Conservation (phyloP, 2,888 invertebrate genomes). For the Hyalella azteca region DNA sequence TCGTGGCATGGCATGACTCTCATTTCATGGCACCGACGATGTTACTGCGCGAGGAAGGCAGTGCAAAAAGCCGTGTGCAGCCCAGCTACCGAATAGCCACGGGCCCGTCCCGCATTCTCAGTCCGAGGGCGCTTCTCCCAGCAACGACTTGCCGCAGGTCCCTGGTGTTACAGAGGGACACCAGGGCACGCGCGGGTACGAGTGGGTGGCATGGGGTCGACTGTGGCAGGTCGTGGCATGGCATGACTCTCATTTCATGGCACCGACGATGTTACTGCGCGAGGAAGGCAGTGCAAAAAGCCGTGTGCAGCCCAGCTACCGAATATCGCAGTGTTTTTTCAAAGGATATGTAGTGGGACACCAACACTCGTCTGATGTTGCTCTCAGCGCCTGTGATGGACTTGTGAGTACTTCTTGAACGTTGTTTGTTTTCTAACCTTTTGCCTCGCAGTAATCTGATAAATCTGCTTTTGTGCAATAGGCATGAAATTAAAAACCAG, state of each 20-base stretch:
- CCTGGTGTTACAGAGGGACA: too few species aligned
- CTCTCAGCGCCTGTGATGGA: conserved; percentile 40
- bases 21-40: conserved; percentile 35
- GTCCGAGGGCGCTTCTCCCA: neutral
- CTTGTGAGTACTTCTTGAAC: conserved; percentile 42
- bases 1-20: conserved; percentile 35
- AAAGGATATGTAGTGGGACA: conserved; percentile 30
- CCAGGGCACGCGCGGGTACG: neutral
- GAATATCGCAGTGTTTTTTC: conserved; percentile 23
- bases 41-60: conserved; percentile 37
- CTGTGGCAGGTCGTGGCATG: conserved; percentile 31
- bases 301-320: conserved; percentile 22
- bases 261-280: conserved; percentile 35
- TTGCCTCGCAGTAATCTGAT: too few species aligned
- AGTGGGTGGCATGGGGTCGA: conserved; percentile 43
- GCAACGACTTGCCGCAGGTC: neutral
- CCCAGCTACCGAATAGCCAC: neutral
- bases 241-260: conserved; percentile 36
- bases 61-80: conserved; percentile 16
- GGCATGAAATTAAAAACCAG: too few species aligned
- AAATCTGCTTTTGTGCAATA: too few species aligned
- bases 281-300: conserved; percentile 28
- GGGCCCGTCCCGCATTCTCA: neutral
- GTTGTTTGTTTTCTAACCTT: too few species aligned
- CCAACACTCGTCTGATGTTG: conserved; percentile 36